A percentile compares a stretch with the other conserved stretches of the same genome.
Conservation (phyloP, 2,888 invertebrate species). For the Machimus atricapillus region DNA sequence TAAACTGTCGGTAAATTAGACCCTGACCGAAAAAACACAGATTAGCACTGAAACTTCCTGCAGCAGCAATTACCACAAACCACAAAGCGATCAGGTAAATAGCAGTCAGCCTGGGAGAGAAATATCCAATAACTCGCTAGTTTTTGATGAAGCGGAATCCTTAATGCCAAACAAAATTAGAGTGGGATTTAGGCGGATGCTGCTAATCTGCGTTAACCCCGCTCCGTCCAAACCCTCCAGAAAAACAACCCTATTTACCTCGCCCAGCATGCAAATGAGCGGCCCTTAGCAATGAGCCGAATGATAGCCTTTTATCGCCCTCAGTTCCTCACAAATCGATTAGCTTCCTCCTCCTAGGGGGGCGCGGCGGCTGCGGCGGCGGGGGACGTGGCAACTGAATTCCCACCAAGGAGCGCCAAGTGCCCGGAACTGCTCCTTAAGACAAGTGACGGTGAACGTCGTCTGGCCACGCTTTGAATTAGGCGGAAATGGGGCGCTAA, state of each 20-base stretch:
- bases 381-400: neutral
- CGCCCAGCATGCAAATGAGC: neutral
- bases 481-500: slow-evolving; percentile 20
- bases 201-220: neutral
- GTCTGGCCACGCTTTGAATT: slow-evolving; percentile 1
- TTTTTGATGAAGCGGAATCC: neutral
- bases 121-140: neutral
- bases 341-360: neutral
- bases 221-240: neutral
- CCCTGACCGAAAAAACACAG: neutral
- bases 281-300: neutral
- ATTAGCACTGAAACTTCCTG: neutral
- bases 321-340: neutral
- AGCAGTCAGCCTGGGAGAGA: neutral
- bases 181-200: neutral
- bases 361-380: too few species aligned
- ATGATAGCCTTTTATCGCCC: neutral
- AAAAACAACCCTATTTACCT: neutral
- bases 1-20: neutral
- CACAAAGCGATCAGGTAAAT: neutral
- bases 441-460: neutral
- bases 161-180: neutral
- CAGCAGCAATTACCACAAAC: neutral
- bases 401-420: neutral
- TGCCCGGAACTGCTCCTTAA: neutral